Base-by-base conservation (phyloP, 1,140 invertebrate genomes). In the Samia ricini region DNA sequence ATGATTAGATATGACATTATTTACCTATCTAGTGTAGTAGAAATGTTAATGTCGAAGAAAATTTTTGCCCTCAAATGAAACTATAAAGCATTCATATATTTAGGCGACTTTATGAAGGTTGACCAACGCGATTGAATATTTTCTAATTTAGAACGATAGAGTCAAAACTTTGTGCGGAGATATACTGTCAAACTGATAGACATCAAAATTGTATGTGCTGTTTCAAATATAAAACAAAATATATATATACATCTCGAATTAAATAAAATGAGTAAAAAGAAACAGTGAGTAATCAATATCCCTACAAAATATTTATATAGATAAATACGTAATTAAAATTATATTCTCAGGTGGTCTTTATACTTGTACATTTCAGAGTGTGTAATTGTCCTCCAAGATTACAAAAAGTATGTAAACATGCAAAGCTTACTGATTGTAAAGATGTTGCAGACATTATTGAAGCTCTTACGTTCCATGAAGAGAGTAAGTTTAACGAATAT, bases 361-460 rank as follows among this genome's bases (percentile, higher is more conserved):
- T 52, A 26, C 19, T 36, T 56, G 22, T 18, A 29, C 19, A 10
- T 56, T 56, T 26, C 64, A 86, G 83, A 48, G 42, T 57, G 49
- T 84, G 83, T 63, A 79, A 72, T 36, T 85, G 81, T 61, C 77
- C 81, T 26, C 69, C 68, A n/a, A 71, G 71, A 55, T 51, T 76
- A 26, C 75, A 79, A 51, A 67, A 79, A 60, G 36, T 69, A 48
- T 83, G 79, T 54, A 81, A 76, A 63, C 72, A 71, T 56, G 63
- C 61, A 3, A 81, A 79, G 67, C 49, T 66, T 20, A 70, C 72
- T 0, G 79, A 83, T 12, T 80, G 76, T 54, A 81, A 73, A 64
- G 72, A 88, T 76, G 75, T 88, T 20, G 64, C 64, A 5, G 82
- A 85, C 64, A 82, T 84, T 48, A 77, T 86, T 56, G 72, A 80